Evolutionary conservation across 1,140 invertebrate genomes (phyloP).

Genomic region (Trichonephila clavipes): DNA sequence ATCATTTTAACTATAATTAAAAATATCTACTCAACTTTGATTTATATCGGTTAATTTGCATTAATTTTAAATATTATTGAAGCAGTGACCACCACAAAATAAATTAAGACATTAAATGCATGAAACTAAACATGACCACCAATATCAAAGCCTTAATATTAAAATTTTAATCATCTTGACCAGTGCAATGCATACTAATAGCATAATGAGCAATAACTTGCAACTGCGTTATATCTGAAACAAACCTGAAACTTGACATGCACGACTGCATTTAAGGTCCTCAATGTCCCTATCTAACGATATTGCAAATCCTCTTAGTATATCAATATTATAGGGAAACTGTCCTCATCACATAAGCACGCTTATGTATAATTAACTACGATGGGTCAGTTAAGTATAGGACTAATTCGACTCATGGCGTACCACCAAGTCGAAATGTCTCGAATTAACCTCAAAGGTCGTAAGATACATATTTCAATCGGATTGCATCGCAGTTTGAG

Average conservation of each 20-base stretch:
- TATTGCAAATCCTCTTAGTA: conserved; percentile 20
- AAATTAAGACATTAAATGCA: neutral
- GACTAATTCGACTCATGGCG: neutral
- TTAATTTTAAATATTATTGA: neutral
- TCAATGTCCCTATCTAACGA: neutral
- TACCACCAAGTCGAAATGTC: conserved; percentile 22
- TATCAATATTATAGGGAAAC: conserved; percentile 34
- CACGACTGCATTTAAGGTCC: conserved; percentile 12
- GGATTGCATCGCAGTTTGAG: neutral
- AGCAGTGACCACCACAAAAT: neutral
- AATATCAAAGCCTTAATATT: neutral
- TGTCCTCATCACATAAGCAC: neutral
- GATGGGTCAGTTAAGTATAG: conserved; percentile 38
- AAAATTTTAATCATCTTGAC: conserved; percentile 30
- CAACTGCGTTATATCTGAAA: neutral
- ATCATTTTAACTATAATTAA: too few relatives aligned
- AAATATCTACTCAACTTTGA: neutral
- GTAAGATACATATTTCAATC: conserved; percentile 50
- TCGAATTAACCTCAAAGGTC: conserved; percentile 5
- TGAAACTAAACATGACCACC: neutral
- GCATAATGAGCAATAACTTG: conserved; percentile 29
- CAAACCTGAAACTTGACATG: neutral
- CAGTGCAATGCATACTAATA: neutral
- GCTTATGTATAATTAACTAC: conserved; percentile 49
- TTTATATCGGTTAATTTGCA: neutral